Conservation (phyloP, 2,888 invertebrate species). For the Tetragonula carbonaria region DNA sequence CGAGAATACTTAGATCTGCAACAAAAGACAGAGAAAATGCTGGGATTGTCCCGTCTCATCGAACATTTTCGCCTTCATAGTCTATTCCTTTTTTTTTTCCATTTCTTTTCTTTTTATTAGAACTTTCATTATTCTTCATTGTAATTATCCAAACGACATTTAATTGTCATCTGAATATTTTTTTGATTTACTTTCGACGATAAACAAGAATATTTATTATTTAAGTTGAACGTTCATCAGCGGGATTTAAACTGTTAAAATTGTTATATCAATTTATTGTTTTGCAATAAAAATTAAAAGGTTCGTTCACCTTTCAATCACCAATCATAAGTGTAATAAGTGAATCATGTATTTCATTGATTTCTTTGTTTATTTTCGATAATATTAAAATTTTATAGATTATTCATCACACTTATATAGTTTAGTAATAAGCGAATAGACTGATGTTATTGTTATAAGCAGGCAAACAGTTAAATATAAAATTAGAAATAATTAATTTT, state of each 20-base stretch:
- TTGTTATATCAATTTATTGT: background rate
- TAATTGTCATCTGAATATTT: no score
- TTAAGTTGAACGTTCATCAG: background rate
- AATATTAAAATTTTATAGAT: background rate
- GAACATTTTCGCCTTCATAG: background rate
- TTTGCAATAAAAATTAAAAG: no score
- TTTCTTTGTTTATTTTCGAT: background rate
- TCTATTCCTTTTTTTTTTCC: background rate
- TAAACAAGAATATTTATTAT: background rate
- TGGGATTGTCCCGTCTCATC: conserved; percentile 39
- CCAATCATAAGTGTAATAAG: background rate
- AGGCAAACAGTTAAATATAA: background rate
- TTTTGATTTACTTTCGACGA: background rate
- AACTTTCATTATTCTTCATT: background rate
- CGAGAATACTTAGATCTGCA: conserved; percentile 85
- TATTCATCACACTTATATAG: background rate
- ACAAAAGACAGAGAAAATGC: conserved; percentile 71
- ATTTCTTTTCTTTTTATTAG: background rate
- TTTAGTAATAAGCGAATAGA: background rate
- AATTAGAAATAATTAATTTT: background rate
- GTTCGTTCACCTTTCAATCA: background rate
- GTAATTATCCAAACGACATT: background rate
- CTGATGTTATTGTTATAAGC: conserved; percentile 18
- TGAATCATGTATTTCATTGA: background rate
- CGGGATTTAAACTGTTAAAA: background rate